Evolutionary conservation across 1,140 invertebrate genomes (phyloP), one percentile per base, ranked within the genome.

Genomic region (Leguminivora glycinivorella): DNA sequence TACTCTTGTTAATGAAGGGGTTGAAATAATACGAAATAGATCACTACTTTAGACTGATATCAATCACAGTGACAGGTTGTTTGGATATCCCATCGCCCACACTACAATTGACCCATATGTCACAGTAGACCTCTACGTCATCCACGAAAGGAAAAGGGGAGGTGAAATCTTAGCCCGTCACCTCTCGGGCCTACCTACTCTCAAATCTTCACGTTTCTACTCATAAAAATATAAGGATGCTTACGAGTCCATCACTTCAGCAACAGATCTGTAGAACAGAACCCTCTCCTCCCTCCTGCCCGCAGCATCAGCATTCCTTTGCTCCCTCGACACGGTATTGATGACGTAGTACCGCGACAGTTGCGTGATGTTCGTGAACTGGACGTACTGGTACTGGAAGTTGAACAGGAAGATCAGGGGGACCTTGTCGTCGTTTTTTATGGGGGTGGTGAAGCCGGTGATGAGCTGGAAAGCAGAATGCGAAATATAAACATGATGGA

Each of bases 311-410:
- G 80, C 79, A 0, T 86, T 81, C 34, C 85, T 80, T 71, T 89
- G 79, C 26, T 90, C 86, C 58, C 88, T 84, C 4, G 88, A 83
- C 0, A 87, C 83, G 1, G 79, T 70, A 43, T 89, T 89, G 29
- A 89, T 90, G 34, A 86, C 82, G 67, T 91, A 92, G 58, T 92
- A 92, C 40, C 75, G 81, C 0, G 89, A 89, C n/a, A 91, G 29
- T 24, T 87, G 26, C 0, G 84, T 69, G 31, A 86, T 83, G 68
- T 91, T 91, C 43, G 72, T 72, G 72, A 84, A 91, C 71, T 85
- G 83, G 1, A 77, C 0, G 56, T 91, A 92, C 56, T 92, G 90
- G 70, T 91, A 92, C 75, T 92, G 91, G 60, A 92, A 89, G 69
- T 91, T 91, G 0, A 75, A 78, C 0, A 80, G 83, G 66, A 92